A percentile compares a stretch with the other conserved stretches of the same genome.
phyloP scores from a whole-genome alignment of 2,888 invertebrate species.

The Conistra vaccinii region DNA sequence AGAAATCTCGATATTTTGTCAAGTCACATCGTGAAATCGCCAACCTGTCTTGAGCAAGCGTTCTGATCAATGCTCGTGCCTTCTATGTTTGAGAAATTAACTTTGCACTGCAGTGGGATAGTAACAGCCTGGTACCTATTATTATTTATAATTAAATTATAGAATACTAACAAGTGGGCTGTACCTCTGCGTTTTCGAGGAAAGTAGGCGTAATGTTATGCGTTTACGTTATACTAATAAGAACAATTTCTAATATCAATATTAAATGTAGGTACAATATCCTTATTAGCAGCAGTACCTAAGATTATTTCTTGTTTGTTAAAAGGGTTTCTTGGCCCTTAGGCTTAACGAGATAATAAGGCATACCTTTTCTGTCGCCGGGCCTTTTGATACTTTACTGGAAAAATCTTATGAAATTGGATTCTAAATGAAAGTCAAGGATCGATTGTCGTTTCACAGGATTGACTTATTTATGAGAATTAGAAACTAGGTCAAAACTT shows the following conservation, averaged over 20 bases:
- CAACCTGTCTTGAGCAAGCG: too few relatives aligned
- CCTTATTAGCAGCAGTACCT: background rate
- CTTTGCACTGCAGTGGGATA: too few relatives aligned
- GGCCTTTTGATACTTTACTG: constrained; percentile 22
- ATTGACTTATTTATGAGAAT: constrained; percentile 30
- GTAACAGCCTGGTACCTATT: background rate
- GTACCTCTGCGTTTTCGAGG: background rate
- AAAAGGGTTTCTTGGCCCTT: constrained; percentile 8
- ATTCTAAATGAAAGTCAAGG: constrained; percentile 20
- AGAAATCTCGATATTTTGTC: too few relatives aligned
- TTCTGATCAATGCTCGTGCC: too few relatives aligned
- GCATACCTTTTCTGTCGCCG: constrained; percentile 18
- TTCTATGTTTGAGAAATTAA: too few relatives aligned
- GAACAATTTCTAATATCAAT: background rate
- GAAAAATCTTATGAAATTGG: constrained; percentile 31
- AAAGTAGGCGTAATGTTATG: background rate
- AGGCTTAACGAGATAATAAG: constrained; percentile 28
- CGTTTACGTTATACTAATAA: background rate
- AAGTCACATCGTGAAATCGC: too few relatives aligned
- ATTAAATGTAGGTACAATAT: background rate
- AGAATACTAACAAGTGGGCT: background rate
- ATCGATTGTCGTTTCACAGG: constrained; percentile 1
- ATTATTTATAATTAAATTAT: background rate
- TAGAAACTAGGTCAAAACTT: constrained; percentile 18
- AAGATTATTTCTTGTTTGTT: constrained; percentile 3